These are phyloP conservation scores for Hylia prasina DNA, from an alignment of 2,113 vertebrate genomes.

Conservation along the genomic window DNA sequence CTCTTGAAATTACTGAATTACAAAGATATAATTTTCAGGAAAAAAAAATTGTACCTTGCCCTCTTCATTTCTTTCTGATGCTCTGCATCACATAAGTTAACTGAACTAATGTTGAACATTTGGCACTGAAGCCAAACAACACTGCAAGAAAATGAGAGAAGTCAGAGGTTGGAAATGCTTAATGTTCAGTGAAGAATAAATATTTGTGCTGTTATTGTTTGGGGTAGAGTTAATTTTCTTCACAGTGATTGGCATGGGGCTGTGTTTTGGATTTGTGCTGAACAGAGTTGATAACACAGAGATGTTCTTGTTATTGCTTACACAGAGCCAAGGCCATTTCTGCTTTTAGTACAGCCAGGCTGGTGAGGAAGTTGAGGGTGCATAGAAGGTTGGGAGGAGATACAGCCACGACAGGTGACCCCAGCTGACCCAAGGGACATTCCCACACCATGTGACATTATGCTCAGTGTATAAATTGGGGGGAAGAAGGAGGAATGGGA, in stretches of 20 bases:
- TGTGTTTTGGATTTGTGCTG: neutral
- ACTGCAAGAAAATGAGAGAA: neutral
- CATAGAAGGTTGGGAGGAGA: neutral
- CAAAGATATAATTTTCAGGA: neutral
- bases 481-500: neutral
- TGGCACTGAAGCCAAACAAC: neutral
- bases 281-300: neutral
- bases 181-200: neutral
- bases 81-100: neutral
- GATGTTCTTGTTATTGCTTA: neutral
- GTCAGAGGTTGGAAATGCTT: neutral
- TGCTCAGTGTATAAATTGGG: neutral
- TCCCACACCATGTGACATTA: neutral
- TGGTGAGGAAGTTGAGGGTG: neutral
- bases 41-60: neutral
- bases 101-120: neutral
- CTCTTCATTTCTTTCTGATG: neutral
- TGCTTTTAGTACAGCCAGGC: fast-evolving
- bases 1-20: neutral
- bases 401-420: neutral
- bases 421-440: neutral
- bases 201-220: neutral
- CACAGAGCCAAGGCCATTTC: neutral
- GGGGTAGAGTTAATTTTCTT: neutral
- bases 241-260: neutral